Conservation (phyloP, 1,140 invertebrate genomes). For the Leguminivora glycinivorella region DNA sequence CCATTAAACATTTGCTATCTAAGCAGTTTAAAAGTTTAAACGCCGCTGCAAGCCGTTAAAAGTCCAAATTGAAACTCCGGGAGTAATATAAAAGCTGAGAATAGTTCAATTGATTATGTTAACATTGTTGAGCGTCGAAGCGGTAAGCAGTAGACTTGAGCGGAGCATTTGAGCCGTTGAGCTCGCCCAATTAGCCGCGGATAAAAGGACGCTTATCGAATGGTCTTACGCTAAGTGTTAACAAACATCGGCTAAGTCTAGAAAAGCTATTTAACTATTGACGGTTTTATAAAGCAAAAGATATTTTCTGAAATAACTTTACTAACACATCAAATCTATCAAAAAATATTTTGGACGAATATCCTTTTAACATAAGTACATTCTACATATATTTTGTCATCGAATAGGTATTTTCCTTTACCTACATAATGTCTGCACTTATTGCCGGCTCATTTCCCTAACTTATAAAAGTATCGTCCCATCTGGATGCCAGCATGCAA, state of each 20-base stretch:
- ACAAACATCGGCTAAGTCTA: constrained; percentile 39
- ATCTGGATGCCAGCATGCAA: no score
- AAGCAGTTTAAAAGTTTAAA: constrained; percentile 28
- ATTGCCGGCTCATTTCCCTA: no score
- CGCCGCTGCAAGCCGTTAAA: constrained; percentile 14
- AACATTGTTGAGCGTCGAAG: constrained; percentile 40
- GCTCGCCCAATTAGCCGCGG: constrained; percentile 50
- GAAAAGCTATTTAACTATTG: not conserved
- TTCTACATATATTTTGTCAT: no score
- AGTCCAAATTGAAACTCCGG: constrained; percentile 16
- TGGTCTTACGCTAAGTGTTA: constrained; percentile 31
- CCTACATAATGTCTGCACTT: no score
- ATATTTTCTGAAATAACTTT: not conserved
- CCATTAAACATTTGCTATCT: constrained; percentile 26
- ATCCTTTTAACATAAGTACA: no score
- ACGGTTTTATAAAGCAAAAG: not conserved
- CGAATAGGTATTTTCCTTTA: no score
- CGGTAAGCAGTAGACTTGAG: constrained; percentile 17
- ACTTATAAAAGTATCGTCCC: no score
- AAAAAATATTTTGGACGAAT: no score
- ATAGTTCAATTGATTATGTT: constrained; percentile 41
- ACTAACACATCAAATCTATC: no score
- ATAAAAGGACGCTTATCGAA: constrained; percentile 59
- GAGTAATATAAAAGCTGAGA: constrained; percentile 37
- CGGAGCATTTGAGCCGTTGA: constrained; percentile 34